phyloP scores from a whole-genome alignment of 2,797 vertebrate species.

The Schizothorax lantsangensis region DNA sequence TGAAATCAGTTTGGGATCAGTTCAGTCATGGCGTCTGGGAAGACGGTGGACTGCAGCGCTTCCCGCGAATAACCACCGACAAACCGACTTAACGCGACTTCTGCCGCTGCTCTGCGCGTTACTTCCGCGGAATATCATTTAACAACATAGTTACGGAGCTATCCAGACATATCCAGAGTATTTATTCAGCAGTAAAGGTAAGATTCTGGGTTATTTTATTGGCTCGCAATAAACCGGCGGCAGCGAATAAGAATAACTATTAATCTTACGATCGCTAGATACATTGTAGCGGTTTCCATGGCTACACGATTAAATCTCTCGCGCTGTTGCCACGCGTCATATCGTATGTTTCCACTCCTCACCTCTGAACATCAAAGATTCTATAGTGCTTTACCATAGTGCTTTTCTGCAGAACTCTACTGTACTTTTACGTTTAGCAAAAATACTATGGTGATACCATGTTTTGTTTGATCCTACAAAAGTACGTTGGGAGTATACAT shows the following conservation, averaged over 20 bases:
- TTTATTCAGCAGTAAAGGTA: conserved; percentile 6
- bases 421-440: neutral
- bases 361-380: neutral
- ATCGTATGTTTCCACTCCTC: neutral
- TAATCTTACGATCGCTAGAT: neutral
- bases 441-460: neutral
- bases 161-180: neutral
- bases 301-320: neutral
- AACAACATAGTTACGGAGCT: neutral
- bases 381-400: neutral
- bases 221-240: neutral
- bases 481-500: too few species aligned
- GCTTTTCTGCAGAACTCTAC: neutral
- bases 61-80: neutral
- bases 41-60: conserved; percentile 27
- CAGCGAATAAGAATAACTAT: neutral
- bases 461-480: neutral
- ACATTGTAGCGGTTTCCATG: conserved; percentile 33
- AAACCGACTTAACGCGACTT: neutral
- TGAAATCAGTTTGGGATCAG: conserved; percentile 36
- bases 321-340: conserved; percentile 43
- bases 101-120: neutral
- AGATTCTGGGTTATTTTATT: neutral
- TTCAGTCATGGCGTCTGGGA: conserved; percentile 56
- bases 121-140: neutral